These are phyloP conservation scores for Drosophila neocordata DNA, from an alignment of 1,140 invertebrate species.

Conservation along the genomic window DNA sequence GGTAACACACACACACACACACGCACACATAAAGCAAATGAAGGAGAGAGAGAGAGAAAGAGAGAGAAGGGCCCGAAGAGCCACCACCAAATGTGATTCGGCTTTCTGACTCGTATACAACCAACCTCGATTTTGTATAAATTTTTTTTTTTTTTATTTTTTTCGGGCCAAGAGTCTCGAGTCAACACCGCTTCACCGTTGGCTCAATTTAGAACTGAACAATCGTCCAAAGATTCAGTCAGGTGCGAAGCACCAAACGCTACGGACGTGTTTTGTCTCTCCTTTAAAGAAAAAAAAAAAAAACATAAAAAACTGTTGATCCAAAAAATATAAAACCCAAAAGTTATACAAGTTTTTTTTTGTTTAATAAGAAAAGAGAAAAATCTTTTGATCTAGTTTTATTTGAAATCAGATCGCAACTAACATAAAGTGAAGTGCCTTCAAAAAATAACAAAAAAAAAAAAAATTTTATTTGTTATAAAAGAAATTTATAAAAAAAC, in stretches of 20 bases:
- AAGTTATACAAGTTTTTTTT: constrained; percentile 8
- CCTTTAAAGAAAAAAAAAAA: constrained; percentile 6
- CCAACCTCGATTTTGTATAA: constrained; percentile 63
- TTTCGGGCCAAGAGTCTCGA: constrained; percentile 30
- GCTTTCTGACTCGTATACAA: constrained; percentile 43
- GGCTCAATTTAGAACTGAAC: constrained; percentile 78
- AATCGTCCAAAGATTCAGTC: constrained; percentile 82
- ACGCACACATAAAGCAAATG: constrained; percentile 21
- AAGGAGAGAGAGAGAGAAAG: constrained; percentile 26
- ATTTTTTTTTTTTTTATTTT: constrained; percentile 24
- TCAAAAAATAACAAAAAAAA: constrained; percentile 16
- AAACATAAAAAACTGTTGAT: constrained; percentile 26
- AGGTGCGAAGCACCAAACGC: constrained; percentile 83
- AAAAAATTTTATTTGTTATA: constrained; percentile 27
- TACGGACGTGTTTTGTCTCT: constrained; percentile 79
- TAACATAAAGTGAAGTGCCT: constrained; percentile 36
- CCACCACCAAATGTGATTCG: constrained; percentile 66
- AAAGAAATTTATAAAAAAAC: constrained; percentile 7
- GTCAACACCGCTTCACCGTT: constrained; percentile 68
- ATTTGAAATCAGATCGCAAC: constrained; percentile 7
- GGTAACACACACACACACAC: constrained; percentile 49
- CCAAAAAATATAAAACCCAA: no score
- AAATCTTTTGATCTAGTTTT: constrained; percentile 25
- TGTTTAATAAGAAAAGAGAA: constrained; percentile 1
- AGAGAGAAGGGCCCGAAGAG: constrained; percentile 21